These are phyloP conservation scores for Paraescarpia echinospica DNA, from an alignment of 1,140 invertebrate species.

Conservation along the genomic window DNA sequence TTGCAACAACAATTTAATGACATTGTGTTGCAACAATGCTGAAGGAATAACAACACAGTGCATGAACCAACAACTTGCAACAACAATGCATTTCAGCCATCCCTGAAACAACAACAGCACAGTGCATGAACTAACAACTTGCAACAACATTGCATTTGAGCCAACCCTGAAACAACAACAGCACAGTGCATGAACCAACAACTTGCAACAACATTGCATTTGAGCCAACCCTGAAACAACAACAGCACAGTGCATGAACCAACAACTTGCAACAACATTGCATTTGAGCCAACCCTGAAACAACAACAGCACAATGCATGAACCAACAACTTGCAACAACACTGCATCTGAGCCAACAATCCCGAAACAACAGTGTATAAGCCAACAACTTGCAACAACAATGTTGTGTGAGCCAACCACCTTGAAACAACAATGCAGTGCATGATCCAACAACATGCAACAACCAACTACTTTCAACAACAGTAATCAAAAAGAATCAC, in stretches of 20 bases:
- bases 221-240: neutral
- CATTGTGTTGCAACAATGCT: too few species aligned
- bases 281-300: slow-evolving; percentile 65
- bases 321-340: slow-evolving; percentile 7
- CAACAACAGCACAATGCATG: slow-evolving; percentile 30
- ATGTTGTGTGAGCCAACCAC: neutral
- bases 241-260: neutral
- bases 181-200: neutral
- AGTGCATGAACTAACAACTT: neutral
- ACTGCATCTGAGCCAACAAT: neutral
- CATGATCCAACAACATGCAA: too few species aligned
- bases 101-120: neutral
- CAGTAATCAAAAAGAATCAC: too few species aligned
- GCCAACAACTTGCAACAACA: neutral
- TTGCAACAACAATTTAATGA: slow-evolving; percentile 8
- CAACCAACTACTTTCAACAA: too few species aligned
- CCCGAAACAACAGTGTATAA: neutral
- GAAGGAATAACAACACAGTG: neutral
- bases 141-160: neutral
- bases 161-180: neutral
- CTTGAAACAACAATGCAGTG: neutral
- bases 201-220: neutral
- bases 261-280: slow-evolving; percentile 64
- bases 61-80: neutral
- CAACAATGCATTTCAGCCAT: too few species aligned